Evolutionary conservation across 2,113 vertebrate genomes (phyloP), one percentile per base, ranked within the genome.

Genomic region (Phaetusa simplex): DNA sequence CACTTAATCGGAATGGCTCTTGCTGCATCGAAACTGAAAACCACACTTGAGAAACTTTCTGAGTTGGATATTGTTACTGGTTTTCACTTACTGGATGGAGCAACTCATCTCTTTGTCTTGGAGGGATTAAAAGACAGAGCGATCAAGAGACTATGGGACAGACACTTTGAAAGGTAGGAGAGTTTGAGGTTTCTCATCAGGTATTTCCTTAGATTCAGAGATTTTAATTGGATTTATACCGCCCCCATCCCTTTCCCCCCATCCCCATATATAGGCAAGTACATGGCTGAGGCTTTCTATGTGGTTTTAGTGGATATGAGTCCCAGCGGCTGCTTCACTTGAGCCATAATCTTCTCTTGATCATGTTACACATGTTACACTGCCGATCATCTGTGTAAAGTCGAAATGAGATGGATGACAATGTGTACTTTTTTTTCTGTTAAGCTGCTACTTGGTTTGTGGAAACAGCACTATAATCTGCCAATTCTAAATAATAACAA

Each of bases 81-180:
- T 62, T 98, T 99, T 97, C 98, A 99, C 36, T 66, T 99, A 76
- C 38, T 98, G 77, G 99, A 99, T 47, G 98, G 98, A 59, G 87
- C 38, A 88, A 82, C 90, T 30, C 98, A 99, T 95, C 95, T 99
- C 58, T 97, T 99, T 78, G 79, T 99, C 67, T 95, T 99, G 52
- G 99, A 99, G 95, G 99, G 99, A 65, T 88, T 99, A 86, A 98
- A 97, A 52, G 92, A 98, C n/a, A 95, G 95, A 82, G 98, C 98
- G 67, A 91, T 99, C 67, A 97, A 55, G 96, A 97, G 30, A 77
- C 96, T 99, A 13, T 98, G 98, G 98, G 97, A 98, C 22, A 96
- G 86, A 24, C 84, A 97, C 40, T 97, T 97, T 34, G 82, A 93
- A 78, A 93, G 92, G 98, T 97, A 95, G 55, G 95, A n/a, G 38